Conservation (phyloP, 2,888 invertebrate species). For the Scaptodrosophila latifasciaeformis region DNA sequence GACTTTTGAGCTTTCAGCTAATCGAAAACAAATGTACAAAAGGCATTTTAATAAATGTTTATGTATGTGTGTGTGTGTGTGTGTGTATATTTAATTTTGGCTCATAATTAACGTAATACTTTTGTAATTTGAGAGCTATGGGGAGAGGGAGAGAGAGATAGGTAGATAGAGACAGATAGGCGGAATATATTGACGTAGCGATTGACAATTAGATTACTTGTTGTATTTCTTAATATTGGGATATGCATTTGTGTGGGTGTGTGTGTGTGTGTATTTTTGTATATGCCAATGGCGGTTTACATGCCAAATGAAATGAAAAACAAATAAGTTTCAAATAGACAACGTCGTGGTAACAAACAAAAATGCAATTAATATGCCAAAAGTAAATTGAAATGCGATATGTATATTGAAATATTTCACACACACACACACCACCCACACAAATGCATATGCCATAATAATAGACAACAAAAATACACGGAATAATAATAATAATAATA, state of each 20-base stretch:
- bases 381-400: slow-evolving; percentile 64
- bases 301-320: slow-evolving; percentile 47
- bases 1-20: slow-evolving; percentile 60
- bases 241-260: no score
- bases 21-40: slow-evolving; percentile 63
- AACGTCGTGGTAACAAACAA: slow-evolving; percentile 50
- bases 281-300: slow-evolving; percentile 31
- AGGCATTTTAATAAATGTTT: not conserved
- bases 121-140: slow-evolving; percentile 62
- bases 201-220: slow-evolving; percentile 65
- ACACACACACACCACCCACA: no score
- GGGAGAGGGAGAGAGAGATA: slow-evolving; percentile 8
- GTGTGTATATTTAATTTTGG: slow-evolving; percentile 41
- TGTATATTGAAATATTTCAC: slow-evolving; percentile 43
- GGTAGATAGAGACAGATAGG: slow-evolving; percentile 9
- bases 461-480: no score
- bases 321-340: slow-evolving; percentile 67
- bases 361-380: slow-evolving; percentile 68
- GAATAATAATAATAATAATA: no score
- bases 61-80: slow-evolving; percentile 2
- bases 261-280: no score
- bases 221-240: no score
- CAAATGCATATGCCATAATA: no score
- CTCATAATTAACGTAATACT: slow-evolving; percentile 64
- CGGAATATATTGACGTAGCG: slow-evolving; percentile 14